These are phyloP conservation scores for Punctoribates punctum DNA, from an alignment of 2,888 invertebrate species.

Conservation along the genomic window DNA sequence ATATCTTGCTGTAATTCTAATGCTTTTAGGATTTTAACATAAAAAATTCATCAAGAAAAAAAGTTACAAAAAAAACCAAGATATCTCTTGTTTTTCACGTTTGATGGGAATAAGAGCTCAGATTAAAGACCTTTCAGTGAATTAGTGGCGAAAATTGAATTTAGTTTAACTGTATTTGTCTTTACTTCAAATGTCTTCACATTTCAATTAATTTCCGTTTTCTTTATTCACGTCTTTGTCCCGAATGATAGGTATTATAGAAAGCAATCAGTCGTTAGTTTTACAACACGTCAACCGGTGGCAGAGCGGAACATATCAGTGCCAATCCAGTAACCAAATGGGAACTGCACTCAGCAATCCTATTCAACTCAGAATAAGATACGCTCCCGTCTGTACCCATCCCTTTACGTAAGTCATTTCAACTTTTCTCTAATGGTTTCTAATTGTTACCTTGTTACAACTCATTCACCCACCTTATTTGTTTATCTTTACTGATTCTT, in stretches of 20 bases:
- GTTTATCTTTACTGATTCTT: too few relatives aligned
- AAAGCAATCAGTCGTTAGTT: slow-evolving; percentile 45
- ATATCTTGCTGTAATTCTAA: too few relatives aligned
- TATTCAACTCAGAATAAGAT: slow-evolving; percentile 40
- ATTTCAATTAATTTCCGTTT: background rate
- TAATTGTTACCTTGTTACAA: background rate
- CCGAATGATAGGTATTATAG: slow-evolving; percentile 41
- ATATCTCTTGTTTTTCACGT: too few relatives aligned
- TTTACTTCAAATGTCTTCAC: background rate
- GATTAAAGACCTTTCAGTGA: too few relatives aligned
- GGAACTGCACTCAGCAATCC: slow-evolving; percentile 43
- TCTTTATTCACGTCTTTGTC: background rate
- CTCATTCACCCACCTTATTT: too few relatives aligned
- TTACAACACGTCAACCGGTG: slow-evolving; percentile 43
- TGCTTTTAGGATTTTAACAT: too few relatives aligned
- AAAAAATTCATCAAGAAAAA: too few relatives aligned
- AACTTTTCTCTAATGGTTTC: background rate
- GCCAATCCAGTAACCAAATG: slow-evolving; percentile 44
- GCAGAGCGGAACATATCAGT: slow-evolving; percentile 44
- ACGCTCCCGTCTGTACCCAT: slow-evolving; percentile 44
- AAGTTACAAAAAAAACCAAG: too few relatives aligned
- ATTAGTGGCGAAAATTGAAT: too few relatives aligned
- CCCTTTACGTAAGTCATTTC: slow-evolving; percentile 41
- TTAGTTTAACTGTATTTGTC: too few relatives aligned
- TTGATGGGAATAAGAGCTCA: too few relatives aligned